Conservation (phyloP, 2,113 vertebrate species). For the Ia io region DNA sequence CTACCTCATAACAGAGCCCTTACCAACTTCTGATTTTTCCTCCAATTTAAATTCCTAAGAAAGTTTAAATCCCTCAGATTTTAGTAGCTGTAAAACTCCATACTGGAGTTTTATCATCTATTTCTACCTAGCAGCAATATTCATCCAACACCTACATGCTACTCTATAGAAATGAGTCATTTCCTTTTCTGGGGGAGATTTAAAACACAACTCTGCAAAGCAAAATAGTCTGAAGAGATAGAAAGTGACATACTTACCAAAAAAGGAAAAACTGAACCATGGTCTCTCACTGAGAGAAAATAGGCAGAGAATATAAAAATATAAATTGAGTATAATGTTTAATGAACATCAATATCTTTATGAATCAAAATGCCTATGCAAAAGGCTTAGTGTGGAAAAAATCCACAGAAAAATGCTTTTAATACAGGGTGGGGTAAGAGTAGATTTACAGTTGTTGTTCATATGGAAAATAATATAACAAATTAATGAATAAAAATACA, state of each 20-base stretch:
- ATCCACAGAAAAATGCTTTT: background rate
- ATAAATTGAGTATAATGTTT: conserved; percentile 4
- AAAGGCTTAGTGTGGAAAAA: background rate
- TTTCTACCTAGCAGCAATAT: conserved; percentile 55
- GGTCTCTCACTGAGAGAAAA: conserved; percentile 46
- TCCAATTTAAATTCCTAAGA: background rate
- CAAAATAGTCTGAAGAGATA: conserved; percentile 30
- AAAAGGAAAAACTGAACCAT: conserved; percentile 34
- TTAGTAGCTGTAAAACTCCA: conserved; percentile 19
- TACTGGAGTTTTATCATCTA: background rate
- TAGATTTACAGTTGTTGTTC: background rate
- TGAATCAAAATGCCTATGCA: conserved; percentile 1
- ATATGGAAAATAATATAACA: background rate
- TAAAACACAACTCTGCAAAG: conserved; percentile 22
- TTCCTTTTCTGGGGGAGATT: conserved; percentile 32
- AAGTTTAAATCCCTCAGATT: conserved; percentile 35
- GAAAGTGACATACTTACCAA: conserved; percentile 18
- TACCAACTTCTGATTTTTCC: background rate
- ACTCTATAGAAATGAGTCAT: conserved; percentile 64
- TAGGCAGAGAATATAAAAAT: conserved; percentile 59
- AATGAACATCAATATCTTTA: conserved; percentile 1
- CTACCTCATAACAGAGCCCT: conserved; percentile 10
- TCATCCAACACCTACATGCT: conserved; percentile 58
- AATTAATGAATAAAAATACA: background rate
- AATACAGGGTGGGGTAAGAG: background rate